phyloP scores from a whole-genome alignment of 1,140 invertebrate genomes.

The Dreissena polymorpha region DNA sequence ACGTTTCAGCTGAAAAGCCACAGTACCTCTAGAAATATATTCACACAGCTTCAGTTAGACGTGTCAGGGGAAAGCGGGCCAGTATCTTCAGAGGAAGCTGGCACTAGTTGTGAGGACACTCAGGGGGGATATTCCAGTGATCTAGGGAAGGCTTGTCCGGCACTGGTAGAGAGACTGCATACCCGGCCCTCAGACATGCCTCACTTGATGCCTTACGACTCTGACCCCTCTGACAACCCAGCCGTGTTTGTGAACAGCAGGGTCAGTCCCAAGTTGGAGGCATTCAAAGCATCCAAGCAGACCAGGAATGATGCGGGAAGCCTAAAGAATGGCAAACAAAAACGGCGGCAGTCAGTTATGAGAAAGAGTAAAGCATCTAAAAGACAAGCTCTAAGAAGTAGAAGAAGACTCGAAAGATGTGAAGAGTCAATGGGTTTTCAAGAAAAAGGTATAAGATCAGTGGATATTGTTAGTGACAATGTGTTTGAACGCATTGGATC shows the following conservation, averaged over 20 bases:
- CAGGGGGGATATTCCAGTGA: constrained; percentile 2
- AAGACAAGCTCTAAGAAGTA: too few relatives aligned
- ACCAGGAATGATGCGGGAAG: neutral
- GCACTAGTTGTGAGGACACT: neutral
- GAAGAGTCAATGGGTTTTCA: too few relatives aligned
- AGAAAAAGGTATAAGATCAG: too few relatives aligned
- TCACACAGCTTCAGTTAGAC: constrained; percentile 50
- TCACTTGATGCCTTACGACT: constrained; percentile 43
- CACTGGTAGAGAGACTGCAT: constrained; percentile 3
- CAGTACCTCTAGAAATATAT: constrained; percentile 30
- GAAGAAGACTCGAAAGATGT: too few relatives aligned
- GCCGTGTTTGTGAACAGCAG: constrained; percentile 25
- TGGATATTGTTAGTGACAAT: constrained; percentile 12
- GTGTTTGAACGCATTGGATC: constrained; percentile 45
- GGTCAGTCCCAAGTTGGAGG: constrained; percentile 42
- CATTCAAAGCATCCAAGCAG: constrained; percentile 38
- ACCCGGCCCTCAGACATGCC: constrained; percentile 30
- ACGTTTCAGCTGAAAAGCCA: constrained; percentile 29
- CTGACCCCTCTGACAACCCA: neutral
- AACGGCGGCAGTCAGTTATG: too few relatives aligned
- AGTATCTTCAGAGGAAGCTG: too few relatives aligned
- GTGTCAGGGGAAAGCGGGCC: constrained; percentile 1
- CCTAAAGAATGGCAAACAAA: neutral
- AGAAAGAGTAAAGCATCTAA: too few relatives aligned
- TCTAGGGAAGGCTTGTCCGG: constrained; percentile 14